A percentile compares a stretch with the other conserved stretches of the same genome.
Evolutionary conservation across 2,797 vertebrate genomes (phyloP).

Genomic region (Manis javanica): DNA sequence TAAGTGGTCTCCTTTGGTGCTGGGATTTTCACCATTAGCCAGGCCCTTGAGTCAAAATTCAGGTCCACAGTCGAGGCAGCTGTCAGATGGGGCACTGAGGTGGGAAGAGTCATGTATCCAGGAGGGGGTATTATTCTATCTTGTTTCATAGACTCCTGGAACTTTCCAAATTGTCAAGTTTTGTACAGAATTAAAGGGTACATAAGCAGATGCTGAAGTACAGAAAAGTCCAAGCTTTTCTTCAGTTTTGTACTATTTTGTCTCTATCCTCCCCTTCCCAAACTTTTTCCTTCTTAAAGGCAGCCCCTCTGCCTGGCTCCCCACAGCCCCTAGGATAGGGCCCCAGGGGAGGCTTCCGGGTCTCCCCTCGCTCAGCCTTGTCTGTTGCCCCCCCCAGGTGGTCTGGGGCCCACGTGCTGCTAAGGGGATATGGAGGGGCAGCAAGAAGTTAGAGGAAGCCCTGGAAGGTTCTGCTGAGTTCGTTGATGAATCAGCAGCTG

Average conservation of each 20-base stretch:
- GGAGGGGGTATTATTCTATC: neutral
- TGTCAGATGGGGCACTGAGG: neutral
- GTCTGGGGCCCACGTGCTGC: neutral
- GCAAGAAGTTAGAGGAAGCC: neutral
- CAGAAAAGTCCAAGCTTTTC: neutral
- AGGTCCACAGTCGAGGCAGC: neutral
- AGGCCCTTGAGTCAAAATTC: neutral
- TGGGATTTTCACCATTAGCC: neutral
- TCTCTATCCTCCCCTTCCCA: no score
- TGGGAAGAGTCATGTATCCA: neutral
- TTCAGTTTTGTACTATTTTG: fast-evolving
- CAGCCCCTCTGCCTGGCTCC: fast-evolving
- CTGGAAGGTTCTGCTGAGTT: neutral
- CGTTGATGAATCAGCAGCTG: no score
- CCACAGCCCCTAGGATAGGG: neutral
- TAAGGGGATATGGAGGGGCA: no score
- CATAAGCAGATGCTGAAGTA: neutral
- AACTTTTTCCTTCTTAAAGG: neutral
- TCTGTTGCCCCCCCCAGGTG: neutral
- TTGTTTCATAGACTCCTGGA: neutral
- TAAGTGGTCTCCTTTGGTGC: neutral
- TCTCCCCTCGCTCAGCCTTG: fast-evolving
- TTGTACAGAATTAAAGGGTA: neutral
- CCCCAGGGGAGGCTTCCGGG: neutral
- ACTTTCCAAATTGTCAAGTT: neutral